These are phyloP conservation scores for Hiodon alosoides DNA, from an alignment of 2,113 vertebrate species.

Conservation along the genomic window DNA sequence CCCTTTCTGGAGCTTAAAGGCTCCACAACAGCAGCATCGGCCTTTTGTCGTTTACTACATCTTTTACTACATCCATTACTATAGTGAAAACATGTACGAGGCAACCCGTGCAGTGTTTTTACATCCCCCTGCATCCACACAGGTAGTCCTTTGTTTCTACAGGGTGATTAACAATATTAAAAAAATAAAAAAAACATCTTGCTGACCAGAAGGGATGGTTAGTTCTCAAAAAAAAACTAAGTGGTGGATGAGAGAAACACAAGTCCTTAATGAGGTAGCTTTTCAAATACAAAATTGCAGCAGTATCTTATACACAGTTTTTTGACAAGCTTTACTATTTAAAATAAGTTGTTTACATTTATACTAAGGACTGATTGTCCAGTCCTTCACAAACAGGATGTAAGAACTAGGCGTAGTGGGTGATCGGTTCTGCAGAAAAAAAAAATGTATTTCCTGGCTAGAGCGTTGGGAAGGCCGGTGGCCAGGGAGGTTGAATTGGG, in stretches of 20 bases:
- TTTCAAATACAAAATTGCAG: neutral
- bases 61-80: no score
- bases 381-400: neutral
- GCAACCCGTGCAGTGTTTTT: neutral
- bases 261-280: neutral
- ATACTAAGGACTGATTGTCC: neutral
- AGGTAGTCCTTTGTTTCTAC: neutral
- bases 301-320: no score
- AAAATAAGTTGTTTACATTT: no score
- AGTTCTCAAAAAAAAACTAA: conserved; percentile 10
- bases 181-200: neutral
- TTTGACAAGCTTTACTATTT: no score
- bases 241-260: neutral
- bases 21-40: neutral
- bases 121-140: neutral
- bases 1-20: conserved; percentile 3
- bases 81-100: conserved; percentile 20
- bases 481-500: no score
- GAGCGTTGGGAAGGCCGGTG: no score
- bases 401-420: neutral
- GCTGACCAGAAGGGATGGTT: neutral
- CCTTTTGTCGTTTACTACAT: neutral
- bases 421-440: neutral
- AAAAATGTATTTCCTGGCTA: no score
- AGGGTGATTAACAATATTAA: neutral